These are phyloP conservation scores for Pseudomyrmex cubaensis DNA, from an alignment of 1,140 invertebrate species.

Conservation along the genomic window DNA sequence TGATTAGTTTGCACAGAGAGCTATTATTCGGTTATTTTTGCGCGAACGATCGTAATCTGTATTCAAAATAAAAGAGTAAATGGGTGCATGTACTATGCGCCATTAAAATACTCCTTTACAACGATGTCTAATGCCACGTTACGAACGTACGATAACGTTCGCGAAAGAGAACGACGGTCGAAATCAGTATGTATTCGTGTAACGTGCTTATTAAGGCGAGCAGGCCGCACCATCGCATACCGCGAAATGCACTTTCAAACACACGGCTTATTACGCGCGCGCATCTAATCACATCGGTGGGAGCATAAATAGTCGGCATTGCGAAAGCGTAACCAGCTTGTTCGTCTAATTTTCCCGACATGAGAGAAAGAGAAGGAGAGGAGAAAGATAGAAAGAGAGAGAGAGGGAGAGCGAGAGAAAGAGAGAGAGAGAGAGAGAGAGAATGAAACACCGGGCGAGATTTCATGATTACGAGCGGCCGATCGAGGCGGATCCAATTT, in stretches of 20 bases:
- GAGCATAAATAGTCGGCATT: conserved; percentile 28
- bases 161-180: conserved; percentile 3
- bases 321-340: conserved; percentile 24
- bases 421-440: not conserved
- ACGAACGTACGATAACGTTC: not conserved
- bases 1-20: not conserved
- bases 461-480: conserved; percentile 46
- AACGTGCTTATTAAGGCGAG: conserved; percentile 10
- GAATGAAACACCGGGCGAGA: not conserved
- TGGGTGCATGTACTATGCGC: not conserved
- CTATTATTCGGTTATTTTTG: not conserved
- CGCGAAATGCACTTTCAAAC: conserved; percentile 6
- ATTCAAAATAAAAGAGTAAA: not conserved
- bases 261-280: conserved; percentile 19
- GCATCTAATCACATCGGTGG: conserved; percentile 25
- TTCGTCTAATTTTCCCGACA: conserved; percentile 33
- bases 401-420: not conserved
- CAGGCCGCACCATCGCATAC: not conserved
- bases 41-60: not conserved
- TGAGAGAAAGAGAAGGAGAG: not conserved
- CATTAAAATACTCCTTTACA: not conserved
- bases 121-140: not conserved
- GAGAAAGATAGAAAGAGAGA: not conserved
- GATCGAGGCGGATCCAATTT: conserved; percentile 76
- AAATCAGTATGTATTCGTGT: conserved; percentile 21